These are phyloP conservation scores for Coelopa pilipes DNA, from an alignment of 2,888 invertebrate species.

Conservation along the genomic window DNA sequence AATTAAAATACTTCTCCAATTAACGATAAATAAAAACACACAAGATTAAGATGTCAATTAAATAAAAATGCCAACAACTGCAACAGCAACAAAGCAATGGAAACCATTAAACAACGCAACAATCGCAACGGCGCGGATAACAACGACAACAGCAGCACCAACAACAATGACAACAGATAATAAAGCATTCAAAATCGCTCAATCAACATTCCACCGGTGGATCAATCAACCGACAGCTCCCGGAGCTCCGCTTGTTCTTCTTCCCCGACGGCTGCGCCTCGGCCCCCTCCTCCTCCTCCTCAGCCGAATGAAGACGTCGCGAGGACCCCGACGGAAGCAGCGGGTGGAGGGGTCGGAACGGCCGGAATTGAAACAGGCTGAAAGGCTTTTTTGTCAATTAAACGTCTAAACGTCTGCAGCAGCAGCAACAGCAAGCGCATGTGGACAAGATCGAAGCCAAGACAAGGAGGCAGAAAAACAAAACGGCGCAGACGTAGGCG, in stretches of 20 bases:
- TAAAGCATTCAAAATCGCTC: neutral
- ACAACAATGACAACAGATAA: neutral
- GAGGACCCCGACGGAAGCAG: neutral
- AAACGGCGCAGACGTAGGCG: slow-evolving; percentile 23
- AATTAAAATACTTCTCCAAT: too few relatives aligned
- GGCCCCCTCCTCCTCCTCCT: too few relatives aligned
- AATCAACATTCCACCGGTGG: slow-evolving; percentile 24
- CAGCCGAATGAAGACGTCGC: slow-evolving; percentile 22
- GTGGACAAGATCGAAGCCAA: too few relatives aligned
- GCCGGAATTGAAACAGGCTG: slow-evolving; percentile 11
- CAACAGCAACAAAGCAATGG: neutral
- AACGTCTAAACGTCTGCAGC: slow-evolving; percentile 28
- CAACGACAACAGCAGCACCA: neutral
- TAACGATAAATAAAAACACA: too few relatives aligned
- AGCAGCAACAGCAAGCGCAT: slow-evolving; percentile 29
- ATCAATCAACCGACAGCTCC: slow-evolving; percentile 13
- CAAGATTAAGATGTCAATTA: too few relatives aligned
- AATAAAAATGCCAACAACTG: too few relatives aligned
- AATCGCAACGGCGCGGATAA: neutral
- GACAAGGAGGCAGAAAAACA: neutral
- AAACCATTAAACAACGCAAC: neutral
- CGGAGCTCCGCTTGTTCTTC: neutral
- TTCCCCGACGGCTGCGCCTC: neutral
- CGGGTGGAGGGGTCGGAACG: neutral
- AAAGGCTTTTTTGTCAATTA: slow-evolving; percentile 30